Conservation (phyloP, 1,140 invertebrate genomes). For the Coenobita brevimanus region DNA sequence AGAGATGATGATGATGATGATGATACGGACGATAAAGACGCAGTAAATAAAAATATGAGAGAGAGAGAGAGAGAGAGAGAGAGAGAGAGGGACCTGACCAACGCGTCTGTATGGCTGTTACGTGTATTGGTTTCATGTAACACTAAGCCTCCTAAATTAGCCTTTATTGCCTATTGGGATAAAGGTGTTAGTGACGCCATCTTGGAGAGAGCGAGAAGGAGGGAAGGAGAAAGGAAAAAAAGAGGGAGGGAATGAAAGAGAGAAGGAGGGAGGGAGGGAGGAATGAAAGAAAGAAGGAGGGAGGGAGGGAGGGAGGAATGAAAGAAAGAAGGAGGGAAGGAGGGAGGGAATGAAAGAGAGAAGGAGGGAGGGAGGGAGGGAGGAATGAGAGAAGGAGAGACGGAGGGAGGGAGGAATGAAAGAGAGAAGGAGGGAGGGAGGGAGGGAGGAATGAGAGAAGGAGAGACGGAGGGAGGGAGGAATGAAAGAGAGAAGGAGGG, state of each 20-base stretch:
- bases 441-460: neutral
- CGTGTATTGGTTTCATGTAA: too few species aligned
- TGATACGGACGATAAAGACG: too few species aligned
- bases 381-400: neutral
- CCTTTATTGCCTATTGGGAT: too few species aligned
- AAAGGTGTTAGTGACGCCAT: too few species aligned
- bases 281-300: neutral
- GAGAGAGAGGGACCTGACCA: too few species aligned
- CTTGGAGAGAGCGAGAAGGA: neutral
- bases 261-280: neutral
- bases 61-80: too few species aligned
- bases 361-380: neutral
- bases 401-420: neutral
- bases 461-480: neutral
- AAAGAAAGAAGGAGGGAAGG: neutral
- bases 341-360: neutral
- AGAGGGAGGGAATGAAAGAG: neutral
- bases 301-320: too few species aligned
- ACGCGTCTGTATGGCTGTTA: too few species aligned
- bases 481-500: neutral
- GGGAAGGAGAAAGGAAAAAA: slow-evolving; percentile 2
- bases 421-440: neutral
- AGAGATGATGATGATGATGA: too few species aligned
- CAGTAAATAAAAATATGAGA: too few species aligned
- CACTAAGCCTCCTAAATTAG: too few species aligned